Evolutionary conservation across 2,113 vertebrate genomes (phyloP).

Genomic region (Eidolon helvum): DNA sequence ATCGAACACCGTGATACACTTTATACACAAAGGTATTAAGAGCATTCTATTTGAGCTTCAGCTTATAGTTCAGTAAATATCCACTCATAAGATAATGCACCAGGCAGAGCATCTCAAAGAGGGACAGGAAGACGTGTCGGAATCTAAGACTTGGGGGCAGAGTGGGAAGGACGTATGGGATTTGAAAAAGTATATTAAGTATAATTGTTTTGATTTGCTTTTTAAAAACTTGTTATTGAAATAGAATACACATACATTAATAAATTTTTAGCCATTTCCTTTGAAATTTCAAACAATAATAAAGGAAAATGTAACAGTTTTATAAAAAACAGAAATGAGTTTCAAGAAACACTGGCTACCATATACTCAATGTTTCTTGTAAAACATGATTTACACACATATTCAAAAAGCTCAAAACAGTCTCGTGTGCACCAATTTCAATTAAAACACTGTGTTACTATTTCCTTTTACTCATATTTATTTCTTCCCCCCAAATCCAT

Average conservation of each 20-base stretch:
- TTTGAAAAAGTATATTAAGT: neutral
- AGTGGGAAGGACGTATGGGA: neutral
- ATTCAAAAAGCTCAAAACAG: neutral
- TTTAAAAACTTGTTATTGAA: neutral
- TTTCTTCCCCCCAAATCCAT: neutral
- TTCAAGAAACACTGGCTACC: neutral
- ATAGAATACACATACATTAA: neutral
- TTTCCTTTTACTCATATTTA: neutral
- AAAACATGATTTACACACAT: neutral
- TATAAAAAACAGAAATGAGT: neutral
- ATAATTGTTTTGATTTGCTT: neutral
- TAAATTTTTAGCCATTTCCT: neutral
- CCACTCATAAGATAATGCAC: neutral
- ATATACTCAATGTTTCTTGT: neutral
- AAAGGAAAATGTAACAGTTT: neutral
- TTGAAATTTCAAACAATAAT: neutral
- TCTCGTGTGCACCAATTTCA: neutral
- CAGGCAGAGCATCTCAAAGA: neutral
- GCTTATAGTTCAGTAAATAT: neutral
- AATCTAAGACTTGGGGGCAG: neutral
- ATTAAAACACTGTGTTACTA: neutral
- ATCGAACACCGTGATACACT: neutral
- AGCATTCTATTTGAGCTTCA: neutral
- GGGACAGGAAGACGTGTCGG: neutral
- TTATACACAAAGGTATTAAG: neutral